Evolutionary conservation across 2,113 vertebrate species (phyloP).

Genomic region (Pogona vitticeps): DNA sequence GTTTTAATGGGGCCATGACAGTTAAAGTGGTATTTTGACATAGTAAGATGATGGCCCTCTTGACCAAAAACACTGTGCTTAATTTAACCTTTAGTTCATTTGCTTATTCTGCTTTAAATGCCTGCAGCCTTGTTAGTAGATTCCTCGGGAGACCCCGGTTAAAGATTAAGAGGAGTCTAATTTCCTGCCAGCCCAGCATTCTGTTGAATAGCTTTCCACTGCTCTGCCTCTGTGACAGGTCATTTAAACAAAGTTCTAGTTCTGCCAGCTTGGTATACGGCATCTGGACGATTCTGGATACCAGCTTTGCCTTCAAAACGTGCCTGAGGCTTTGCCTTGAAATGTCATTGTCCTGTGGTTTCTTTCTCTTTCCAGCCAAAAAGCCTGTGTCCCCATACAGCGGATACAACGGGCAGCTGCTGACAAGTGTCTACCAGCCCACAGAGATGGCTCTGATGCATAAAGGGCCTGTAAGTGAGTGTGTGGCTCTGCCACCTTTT

Average conservation of each 20-base stretch:
- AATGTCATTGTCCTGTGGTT: not conserved
- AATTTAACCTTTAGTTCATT: not conserved
- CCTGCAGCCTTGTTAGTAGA: not conserved
- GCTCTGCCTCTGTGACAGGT: not conserved
- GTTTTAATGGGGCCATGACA: too few relatives aligned
- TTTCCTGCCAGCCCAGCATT: too few relatives aligned
- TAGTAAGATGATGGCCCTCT: not conserved
- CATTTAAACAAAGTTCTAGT: not conserved
- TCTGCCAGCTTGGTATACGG: not conserved
- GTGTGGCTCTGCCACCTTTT: accelerated
- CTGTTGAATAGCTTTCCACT: too few relatives aligned
- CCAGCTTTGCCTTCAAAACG: not conserved
- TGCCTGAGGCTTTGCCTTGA: not conserved
- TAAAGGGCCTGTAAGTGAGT: slow-evolving; percentile 79
- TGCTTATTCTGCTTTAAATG: not conserved
- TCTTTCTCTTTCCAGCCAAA: slow-evolving; percentile 72
- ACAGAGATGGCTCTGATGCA: slow-evolving; percentile 94
- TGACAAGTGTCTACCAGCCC: slow-evolving; percentile 92
- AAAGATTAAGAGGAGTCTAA: not conserved
- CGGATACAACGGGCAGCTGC: slow-evolving; percentile 89
- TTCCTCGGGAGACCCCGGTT: not conserved
- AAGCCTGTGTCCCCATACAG: slow-evolving; percentile 91
- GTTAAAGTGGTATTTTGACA: not conserved
- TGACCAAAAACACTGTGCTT: not conserved
- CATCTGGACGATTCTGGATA: not conserved